Base-by-base conservation (phyloP, 2,113 vertebrate genomes). In the Albula goreensis region DNA sequence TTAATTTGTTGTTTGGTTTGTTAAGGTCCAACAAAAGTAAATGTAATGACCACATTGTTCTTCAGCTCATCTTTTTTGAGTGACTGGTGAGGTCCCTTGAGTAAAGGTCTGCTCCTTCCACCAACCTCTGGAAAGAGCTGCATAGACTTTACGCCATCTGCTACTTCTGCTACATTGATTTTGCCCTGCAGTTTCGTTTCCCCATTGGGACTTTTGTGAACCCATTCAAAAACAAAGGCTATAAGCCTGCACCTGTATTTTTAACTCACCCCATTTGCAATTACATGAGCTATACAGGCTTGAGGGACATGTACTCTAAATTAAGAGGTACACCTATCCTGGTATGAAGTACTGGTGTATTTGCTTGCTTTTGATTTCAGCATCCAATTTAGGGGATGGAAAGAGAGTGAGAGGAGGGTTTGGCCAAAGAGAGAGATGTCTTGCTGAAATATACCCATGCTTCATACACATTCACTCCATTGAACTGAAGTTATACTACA, bases 151-250 rank as follows among this genome's bases (percentile, higher is more conserved):
- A n/a, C 9, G 7, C 8, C 70, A 74, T 11, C 31, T 77, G 63
- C 80, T 88, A 87, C 81, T 15, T 78, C 60, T 78, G 15, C 22
- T 81, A 83, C 83, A 86, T 87, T 87, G 85, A 88, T 87, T 85
- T 80, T 83, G 81, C 50, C 86, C 86, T 60, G 60, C 83, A 88
- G 81, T 83, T 87, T 82, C 49, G 52, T 12, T 77, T 31, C 31
- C 80, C 78, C 25, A 52, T 10, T 49, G 49, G 50, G 7, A 82
- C 70, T 74, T 12, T 56, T 74, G 70, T 74, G 5, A 74, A 81
- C 80, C 80, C 25, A 50, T 81, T 52, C 50, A n/a, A 10, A 50
- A 81, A 74, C 3, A 12, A 63, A 74, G 70, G 70, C n/a, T n/a
- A n/a, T 70, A 22, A 70, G 19, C 6, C 63, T 70, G 63, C 6